phyloP scores from a whole-genome alignment of 2,888 invertebrate species.

The Tipula helvola region DNA sequence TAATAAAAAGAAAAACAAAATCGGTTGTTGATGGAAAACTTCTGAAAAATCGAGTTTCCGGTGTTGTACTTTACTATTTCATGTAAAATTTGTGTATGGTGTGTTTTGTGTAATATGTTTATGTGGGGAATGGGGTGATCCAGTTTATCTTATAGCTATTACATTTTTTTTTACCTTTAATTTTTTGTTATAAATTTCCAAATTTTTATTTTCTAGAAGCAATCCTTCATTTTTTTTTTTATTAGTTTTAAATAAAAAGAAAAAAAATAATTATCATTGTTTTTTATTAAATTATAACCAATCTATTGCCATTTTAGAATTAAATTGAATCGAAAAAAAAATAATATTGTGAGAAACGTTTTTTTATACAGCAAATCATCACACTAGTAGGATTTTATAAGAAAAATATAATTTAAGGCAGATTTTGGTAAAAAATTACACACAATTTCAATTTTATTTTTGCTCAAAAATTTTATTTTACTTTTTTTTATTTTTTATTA shows the following conservation, averaged over 20 bases:
- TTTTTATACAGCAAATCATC: slow-evolving; percentile 17
- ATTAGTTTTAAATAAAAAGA: background rate
- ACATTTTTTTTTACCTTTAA: background rate
- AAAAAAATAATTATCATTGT: background rate
- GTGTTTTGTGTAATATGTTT: background rate
- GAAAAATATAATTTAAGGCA: slow-evolving; percentile 55
- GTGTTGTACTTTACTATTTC: slow-evolving; percentile 5
- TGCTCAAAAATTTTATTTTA: slow-evolving; percentile 19
- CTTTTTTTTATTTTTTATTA: slow-evolving; percentile 16
- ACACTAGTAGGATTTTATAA: slow-evolving; percentile 30
- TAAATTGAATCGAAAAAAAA: background rate
- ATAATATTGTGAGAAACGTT: slow-evolving; percentile 13
- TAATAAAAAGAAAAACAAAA: background rate
- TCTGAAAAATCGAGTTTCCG: background rate
- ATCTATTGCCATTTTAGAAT: background rate
- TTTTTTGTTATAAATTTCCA: background rate
- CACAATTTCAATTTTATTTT: slow-evolving; percentile 33
- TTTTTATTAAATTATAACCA: background rate
- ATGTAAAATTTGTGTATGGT: background rate
- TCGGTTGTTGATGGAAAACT: background rate
- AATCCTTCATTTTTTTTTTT: background rate
- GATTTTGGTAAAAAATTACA: slow-evolving; percentile 48
- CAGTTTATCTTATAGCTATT: background rate
- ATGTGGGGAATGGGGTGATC: background rate
- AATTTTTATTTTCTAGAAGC: background rate